A percentile compares a stretch with the other conserved stretches of the same genome.
Evolutionary conservation across 1,140 invertebrate species (phyloP).

Genomic region (Nylanderia fulva): DNA sequence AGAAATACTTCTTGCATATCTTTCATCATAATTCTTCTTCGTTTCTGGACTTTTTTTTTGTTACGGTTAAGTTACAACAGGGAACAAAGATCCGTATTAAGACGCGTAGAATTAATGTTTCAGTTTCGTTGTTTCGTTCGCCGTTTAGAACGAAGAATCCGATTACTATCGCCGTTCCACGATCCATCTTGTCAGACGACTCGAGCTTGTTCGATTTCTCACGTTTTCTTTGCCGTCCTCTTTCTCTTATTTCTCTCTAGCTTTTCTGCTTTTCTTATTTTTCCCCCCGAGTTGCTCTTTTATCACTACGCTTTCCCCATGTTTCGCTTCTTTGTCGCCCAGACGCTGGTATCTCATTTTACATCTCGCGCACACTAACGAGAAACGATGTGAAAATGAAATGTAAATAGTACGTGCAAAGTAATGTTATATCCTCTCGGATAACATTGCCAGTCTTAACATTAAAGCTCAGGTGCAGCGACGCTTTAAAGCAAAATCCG

Average conservation of each 20-base stretch:
- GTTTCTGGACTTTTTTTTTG: neutral
- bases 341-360: conserved; percentile 20
- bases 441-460: neutral
- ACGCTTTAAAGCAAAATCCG: neutral
- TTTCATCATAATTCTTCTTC: neutral
- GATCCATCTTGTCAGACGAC: conserved; percentile 53
- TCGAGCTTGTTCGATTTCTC: conserved; percentile 52
- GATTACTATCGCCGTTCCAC: conserved; percentile 49
- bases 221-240: conserved; percentile 29
- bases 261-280: conserved; percentile 41
- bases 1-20: neutral
- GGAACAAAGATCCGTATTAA: conserved; percentile 9
- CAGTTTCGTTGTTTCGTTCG: conserved; percentile 16
- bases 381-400: conserved; percentile 36
- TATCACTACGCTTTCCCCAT: conserved; percentile 3
- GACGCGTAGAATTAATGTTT: conserved; percentile 34
- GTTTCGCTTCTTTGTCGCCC: conserved; percentile 39
- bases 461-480: neutral
- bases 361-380: conserved; percentile 21
- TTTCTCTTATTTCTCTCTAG: conserved; percentile 16
- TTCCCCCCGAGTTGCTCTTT: conserved; percentile 8
- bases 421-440: neutral
- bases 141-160: conserved; percentile 47
- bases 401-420: conserved; percentile 7
- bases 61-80: neutral